These are phyloP conservation scores for Pomatorhinus ruficollis DNA, from an alignment of 2,113 vertebrate genomes.

Conservation along the genomic window DNA sequence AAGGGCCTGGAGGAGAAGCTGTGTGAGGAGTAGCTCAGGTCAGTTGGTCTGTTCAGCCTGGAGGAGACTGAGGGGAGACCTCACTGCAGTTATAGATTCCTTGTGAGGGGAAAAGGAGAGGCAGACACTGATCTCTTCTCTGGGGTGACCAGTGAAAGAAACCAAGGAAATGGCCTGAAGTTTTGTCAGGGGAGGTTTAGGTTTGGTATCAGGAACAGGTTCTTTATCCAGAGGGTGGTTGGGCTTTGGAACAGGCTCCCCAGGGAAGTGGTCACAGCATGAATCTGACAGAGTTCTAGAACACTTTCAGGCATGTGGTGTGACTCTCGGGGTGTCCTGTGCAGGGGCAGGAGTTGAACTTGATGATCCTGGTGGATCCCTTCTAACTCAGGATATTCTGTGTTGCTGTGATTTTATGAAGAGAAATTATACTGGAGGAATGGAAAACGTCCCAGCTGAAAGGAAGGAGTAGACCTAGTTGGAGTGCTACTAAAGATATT, in stretches of 20 bases:
- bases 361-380: background rate
- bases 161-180: accelerated
- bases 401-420: background rate
- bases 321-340: too few relatives aligned
- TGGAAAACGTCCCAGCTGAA: background rate
- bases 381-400: background rate
- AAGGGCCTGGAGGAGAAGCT: accelerated
- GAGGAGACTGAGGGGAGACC: background rate
- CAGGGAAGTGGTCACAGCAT: background rate
- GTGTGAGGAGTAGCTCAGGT: accelerated
- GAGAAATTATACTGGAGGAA: background rate
- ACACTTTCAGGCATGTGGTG: background rate
- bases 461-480: background rate
- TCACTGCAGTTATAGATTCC: accelerated
- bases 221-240: background rate
- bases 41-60: background rate
- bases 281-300: background rate
- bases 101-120: accelerated
- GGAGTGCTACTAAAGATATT: background rate
- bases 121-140: background rate
- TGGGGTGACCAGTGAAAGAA: background rate
- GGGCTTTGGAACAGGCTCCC: background rate
- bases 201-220: background rate
- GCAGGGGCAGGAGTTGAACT: background rate
- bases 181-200: too few relatives aligned